Conservation (phyloP, 2,888 invertebrate genomes). For the Aphodius granarius region DNA sequence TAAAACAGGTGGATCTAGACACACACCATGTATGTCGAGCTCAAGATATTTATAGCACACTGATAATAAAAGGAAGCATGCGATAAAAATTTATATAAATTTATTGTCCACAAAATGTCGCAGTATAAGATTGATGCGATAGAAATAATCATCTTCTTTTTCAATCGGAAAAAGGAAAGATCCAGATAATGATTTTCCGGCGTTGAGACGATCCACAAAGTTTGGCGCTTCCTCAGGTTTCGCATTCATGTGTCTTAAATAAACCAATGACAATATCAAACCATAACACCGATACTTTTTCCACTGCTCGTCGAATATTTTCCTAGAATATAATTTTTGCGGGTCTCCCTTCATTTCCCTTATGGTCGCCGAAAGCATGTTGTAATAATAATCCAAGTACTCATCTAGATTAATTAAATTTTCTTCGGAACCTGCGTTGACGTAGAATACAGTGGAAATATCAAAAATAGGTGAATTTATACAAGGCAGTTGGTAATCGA, state of each 20-base stretch:
- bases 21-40: too few relatives aligned
- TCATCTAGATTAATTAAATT: not conserved
- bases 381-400: not conserved
- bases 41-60: too few relatives aligned
- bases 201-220: not conserved
- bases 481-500: not conserved
- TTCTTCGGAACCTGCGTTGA: not conserved
- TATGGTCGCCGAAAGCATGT: not conserved
- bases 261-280: not conserved
- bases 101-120: not conserved
- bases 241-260: not conserved
- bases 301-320: not conserved
- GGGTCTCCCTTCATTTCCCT: not conserved
- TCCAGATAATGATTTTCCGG: not conserved
- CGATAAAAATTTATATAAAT: not conserved
- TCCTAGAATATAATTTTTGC: not conserved
- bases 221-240: not conserved
- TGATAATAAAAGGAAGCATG: too few relatives aligned
- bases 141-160: not conserved
- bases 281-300: not conserved
- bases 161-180: not conserved
- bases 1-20: too few relatives aligned
- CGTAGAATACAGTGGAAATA: not conserved
- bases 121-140: not conserved
- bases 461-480: not conserved